Percentiles rank a stretch among this genome's conserved stretches.
These are phyloP conservation scores for Xylocampa areola DNA, from an alignment of 2,888 invertebrate species.

Conservation along the genomic window DNA sequence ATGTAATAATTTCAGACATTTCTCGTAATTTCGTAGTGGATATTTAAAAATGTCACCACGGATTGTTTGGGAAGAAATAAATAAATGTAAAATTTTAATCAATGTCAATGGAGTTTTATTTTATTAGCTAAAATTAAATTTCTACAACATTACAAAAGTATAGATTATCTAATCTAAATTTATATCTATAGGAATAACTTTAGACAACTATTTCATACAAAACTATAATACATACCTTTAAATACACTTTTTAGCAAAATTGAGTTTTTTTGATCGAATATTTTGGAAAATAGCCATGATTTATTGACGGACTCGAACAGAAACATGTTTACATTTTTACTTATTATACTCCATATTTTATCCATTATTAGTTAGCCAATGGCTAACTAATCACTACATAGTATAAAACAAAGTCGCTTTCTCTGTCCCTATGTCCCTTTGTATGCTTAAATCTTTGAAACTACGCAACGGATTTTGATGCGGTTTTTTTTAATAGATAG, in stretches of 20 bases:
- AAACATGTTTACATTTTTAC: too few species aligned
- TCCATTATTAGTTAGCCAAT: too few species aligned
- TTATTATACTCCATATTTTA: too few species aligned
- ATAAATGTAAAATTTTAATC: constrained; percentile 48
- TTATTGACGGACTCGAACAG: too few species aligned
- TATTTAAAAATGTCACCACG: constrained; percentile 15
- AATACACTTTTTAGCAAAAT: background rate
- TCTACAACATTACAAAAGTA: constrained; percentile 39
- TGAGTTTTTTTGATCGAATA: background rate
- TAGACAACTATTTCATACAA: constrained; percentile 19
- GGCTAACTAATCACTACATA: too few species aligned
- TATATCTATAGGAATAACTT: constrained; percentile 29
- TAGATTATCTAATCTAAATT: constrained; percentile 20
- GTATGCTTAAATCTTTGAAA: too few species aligned
- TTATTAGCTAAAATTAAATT: constrained; percentile 33
- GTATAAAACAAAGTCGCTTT: too few species aligned
- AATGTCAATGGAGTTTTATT: constrained; percentile 47
- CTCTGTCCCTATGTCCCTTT: too few species aligned
- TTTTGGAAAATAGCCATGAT: background rate
- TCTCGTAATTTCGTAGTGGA: constrained; percentile 33
- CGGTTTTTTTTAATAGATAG: too few species aligned
- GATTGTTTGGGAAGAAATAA: constrained; percentile 46
- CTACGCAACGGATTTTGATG: too few species aligned
- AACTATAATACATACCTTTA: constrained; percentile 3
- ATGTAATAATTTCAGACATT: background rate